Evolutionary conservation across 2,113 vertebrate species (phyloP).

Genomic region (Gobius niger): DNA sequence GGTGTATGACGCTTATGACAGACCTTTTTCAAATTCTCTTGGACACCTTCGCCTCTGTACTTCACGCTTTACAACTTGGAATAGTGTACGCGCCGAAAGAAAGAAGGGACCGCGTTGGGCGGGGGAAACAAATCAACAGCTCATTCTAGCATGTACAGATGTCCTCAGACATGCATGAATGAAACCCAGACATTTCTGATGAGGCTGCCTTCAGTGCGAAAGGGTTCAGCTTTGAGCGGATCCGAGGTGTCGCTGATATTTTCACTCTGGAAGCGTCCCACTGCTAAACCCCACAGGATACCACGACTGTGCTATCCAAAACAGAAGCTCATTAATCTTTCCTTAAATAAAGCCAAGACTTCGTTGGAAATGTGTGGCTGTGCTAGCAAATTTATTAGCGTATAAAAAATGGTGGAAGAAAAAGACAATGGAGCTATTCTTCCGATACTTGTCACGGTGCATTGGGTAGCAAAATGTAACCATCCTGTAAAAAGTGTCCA

Average conservation of each 20-base stretch:
- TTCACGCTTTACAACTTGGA: too few relatives aligned
- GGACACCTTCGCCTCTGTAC: too few relatives aligned
- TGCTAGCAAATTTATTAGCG: conserved; percentile 6
- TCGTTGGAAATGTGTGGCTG: conserved; percentile 18
- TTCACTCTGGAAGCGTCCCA: not conserved
- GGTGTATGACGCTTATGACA: too few relatives aligned
- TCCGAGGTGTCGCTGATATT: conserved; percentile 13
- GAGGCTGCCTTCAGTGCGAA: not conserved
- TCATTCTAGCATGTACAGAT: too few relatives aligned
- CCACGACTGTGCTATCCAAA: not conserved
- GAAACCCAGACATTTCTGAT: too few relatives aligned
- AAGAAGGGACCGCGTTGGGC: too few relatives aligned
- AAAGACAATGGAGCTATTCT: not conserved
- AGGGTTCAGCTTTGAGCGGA: not conserved
- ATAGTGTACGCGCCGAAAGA: too few relatives aligned
- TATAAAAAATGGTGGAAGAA: not conserved
- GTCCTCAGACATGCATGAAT: too few relatives aligned
- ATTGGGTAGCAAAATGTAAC: not conserved
- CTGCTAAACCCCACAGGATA: conserved; percentile 4
- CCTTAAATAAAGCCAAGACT: conserved; percentile 13
- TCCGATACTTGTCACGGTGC: not conserved
- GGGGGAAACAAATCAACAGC: too few relatives aligned
- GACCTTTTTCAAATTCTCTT: too few relatives aligned
- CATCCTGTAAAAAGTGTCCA: not conserved
- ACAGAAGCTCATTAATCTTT: conserved; percentile 12